These are phyloP conservation scores for Mythimna vitellina DNA, from an alignment of 2,888 invertebrate genomes.

Conservation along the genomic window DNA sequence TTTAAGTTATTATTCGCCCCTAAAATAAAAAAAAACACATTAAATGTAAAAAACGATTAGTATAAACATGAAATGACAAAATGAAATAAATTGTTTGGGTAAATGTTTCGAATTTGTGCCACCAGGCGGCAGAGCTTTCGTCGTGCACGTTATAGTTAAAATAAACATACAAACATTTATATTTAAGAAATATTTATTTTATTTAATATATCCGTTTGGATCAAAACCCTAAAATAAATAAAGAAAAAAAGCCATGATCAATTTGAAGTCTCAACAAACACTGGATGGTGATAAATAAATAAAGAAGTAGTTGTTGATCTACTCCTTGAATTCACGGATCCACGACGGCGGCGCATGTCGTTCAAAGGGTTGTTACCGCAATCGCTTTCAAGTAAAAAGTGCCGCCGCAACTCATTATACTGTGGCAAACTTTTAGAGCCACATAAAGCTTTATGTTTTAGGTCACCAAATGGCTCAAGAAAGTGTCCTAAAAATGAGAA, in stretches of 20 bases:
- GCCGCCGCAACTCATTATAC: slow-evolving; percentile 45
- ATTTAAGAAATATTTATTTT: too few relatives aligned
- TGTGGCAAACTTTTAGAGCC: slow-evolving; percentile 25
- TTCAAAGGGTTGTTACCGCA: slow-evolving; percentile 27
- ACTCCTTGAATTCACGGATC: neutral
- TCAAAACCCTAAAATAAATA: too few relatives aligned
- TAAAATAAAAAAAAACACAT: too few relatives aligned
- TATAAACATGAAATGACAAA: too few relatives aligned
- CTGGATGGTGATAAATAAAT: neutral
- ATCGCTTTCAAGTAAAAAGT: slow-evolving; percentile 42
- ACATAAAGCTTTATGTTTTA: slow-evolving; percentile 38
- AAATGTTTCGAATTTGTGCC: too few relatives aligned
- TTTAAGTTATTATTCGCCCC: too few relatives aligned
- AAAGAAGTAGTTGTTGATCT: neutral
- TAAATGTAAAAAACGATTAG: too few relatives aligned
- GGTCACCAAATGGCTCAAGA: slow-evolving; percentile 31
- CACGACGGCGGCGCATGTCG: neutral
- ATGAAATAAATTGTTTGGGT: too few relatives aligned
- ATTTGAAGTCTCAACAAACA: neutral
- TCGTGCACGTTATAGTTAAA: too few relatives aligned
- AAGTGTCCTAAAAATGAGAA: slow-evolving; percentile 38
- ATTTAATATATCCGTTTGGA: too few relatives aligned
- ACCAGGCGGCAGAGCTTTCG: too few relatives aligned
- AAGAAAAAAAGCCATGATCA: neutral
- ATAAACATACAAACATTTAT: too few relatives aligned